Evolutionary conservation across 2,113 vertebrate genomes (phyloP).

Genomic region (Ptilorrhoa leucosticta): DNA sequence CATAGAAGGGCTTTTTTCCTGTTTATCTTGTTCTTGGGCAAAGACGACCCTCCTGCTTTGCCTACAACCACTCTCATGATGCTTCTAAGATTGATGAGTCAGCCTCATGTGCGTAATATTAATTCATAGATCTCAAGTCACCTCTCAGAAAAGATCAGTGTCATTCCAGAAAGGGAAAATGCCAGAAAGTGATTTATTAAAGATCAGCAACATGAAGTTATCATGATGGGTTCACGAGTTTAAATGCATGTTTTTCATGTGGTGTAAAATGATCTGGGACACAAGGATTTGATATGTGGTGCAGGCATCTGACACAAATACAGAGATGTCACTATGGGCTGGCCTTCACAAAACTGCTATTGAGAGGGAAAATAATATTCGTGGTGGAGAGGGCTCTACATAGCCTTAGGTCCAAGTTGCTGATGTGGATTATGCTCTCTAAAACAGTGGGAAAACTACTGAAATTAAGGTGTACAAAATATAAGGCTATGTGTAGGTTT

Average conservation of each 20-base stretch:
- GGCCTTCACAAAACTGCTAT: background rate
- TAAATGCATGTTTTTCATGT: background rate
- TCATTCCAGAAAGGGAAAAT: background rate
- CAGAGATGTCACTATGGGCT: background rate
- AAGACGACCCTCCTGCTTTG: background rate
- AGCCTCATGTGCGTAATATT: background rate
- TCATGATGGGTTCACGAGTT: background rate
- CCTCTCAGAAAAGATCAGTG: background rate
- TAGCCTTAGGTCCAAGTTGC: background rate
- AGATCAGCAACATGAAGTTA: rapidly evolving
- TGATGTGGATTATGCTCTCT: background rate
- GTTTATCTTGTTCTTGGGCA: background rate
- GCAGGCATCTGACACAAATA: background rate
- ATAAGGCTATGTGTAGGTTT: background rate
- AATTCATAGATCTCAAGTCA: background rate
- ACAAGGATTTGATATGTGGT: background rate
- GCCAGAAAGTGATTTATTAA: background rate
- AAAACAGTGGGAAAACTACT: background rate
- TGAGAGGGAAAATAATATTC: background rate
- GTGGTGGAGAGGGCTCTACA: background rate
- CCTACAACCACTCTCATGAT: background rate
- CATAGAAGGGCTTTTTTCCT: background rate
- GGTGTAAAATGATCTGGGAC: background rate
- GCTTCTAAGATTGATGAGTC: background rate
- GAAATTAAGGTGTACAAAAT: background rate